phyloP scores from a whole-genome alignment of 2,797 vertebrate species.

The Esox lucius region DNA sequence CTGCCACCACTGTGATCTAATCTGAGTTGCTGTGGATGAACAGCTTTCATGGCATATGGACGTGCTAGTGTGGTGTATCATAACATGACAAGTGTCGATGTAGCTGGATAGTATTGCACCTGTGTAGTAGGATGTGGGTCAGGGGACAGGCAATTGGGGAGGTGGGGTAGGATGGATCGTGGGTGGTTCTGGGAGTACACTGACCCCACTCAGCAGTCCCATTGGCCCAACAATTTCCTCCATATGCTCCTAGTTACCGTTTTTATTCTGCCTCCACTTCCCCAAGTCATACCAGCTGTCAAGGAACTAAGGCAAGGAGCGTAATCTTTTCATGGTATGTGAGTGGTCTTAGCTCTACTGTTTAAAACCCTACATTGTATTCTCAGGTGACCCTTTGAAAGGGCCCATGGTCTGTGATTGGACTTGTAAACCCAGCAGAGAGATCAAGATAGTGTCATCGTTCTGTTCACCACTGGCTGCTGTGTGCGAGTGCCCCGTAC shows the following conservation, averaged over 20 bases:
- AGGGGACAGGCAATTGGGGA: slow-evolving; percentile 1
- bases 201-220: slow-evolving; percentile 22
- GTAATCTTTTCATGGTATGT: not conserved
- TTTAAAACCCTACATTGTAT: slow-evolving; percentile 6
- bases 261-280: slow-evolving; percentile 4
- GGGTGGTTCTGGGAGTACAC: slow-evolving; percentile 24
- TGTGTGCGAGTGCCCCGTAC: slow-evolving; percentile 7
- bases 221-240: slow-evolving; percentile 29
- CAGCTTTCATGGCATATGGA: not conserved
- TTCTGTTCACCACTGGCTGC: not conserved
- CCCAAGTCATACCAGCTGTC: slow-evolving; percentile 25
- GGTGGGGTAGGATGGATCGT: not conserved
- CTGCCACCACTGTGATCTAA: not conserved
- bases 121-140: slow-evolving; percentile 16
- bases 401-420: slow-evolving; percentile 9
- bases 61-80: not conserved
- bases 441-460: slow-evolving; percentile 8
- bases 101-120: slow-evolving; percentile 4
- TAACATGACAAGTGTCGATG: not conserved
- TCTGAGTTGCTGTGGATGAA: not conserved
- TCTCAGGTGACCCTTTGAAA: slow-evolving; percentile 20
- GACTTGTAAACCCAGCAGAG: slow-evolving; percentile 6
- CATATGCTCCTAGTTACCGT: slow-evolving; percentile 32
- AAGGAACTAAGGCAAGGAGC: slow-evolving; percentile 2
- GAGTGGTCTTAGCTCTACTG: not conserved